These are phyloP conservation scores for Pararge aegeria DNA, from an alignment of 1,140 invertebrate species.

Conservation along the genomic window DNA sequence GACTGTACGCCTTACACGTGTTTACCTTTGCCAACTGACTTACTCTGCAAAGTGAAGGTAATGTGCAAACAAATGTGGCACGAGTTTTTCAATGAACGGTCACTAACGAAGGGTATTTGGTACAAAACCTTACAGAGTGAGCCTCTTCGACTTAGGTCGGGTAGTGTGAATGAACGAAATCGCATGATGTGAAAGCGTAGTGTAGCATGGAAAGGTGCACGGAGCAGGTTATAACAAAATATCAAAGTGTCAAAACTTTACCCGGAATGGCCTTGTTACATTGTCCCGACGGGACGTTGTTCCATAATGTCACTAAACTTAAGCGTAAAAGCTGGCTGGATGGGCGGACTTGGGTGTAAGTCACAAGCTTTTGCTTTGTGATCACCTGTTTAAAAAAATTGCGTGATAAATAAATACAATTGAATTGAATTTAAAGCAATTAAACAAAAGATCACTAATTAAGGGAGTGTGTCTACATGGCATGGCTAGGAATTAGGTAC, in stretches of 20 bases:
- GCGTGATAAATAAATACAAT: too few relatives aligned
- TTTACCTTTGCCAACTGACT: too few relatives aligned
- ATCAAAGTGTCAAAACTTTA: constrained; percentile 10
- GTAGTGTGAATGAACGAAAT: not conserved
- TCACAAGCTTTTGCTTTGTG: not conserved
- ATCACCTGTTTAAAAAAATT: not conserved
- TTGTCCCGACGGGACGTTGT: constrained; percentile 7
- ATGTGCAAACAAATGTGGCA: too few relatives aligned
- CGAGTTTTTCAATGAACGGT: too few relatives aligned
- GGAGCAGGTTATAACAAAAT: constrained; percentile 6
- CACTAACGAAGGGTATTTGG: too few relatives aligned
- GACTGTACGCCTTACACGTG: too few relatives aligned
- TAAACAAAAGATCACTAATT: too few relatives aligned
- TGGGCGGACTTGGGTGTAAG: not conserved
- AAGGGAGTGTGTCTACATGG: too few relatives aligned
- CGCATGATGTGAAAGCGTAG: not conserved
- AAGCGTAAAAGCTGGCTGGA: not conserved
- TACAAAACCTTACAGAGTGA: not conserved
- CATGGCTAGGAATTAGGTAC: too few relatives aligned
- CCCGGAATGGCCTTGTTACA: constrained; percentile 1
- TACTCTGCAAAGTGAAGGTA: too few relatives aligned
- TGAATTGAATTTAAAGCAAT: too few relatives aligned
- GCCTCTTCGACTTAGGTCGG: not conserved
- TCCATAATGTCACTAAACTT: constrained; percentile 11
- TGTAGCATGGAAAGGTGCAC: not conserved